Conservation (phyloP, 2,797 vertebrate genomes). For the Tauraco hartlaubi region DNA sequence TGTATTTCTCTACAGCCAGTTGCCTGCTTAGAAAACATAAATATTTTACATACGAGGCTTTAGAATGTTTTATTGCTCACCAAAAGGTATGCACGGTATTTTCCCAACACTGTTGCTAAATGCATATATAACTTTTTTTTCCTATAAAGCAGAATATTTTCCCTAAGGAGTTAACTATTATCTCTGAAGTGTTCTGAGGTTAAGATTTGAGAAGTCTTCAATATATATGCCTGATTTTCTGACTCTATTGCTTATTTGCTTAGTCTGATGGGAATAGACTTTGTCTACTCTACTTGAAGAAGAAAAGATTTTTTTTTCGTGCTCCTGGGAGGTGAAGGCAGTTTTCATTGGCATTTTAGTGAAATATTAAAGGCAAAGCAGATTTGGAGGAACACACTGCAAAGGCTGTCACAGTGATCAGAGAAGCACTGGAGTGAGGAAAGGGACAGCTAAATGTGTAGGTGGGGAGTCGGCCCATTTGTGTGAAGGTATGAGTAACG, state of each 20-base stretch:
- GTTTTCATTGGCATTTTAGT: conserved; percentile 83
- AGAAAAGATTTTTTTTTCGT: conserved; percentile 64
- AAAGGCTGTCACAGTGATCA: conserved; percentile 85
- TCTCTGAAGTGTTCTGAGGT: conserved; percentile 40
- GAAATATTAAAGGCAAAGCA: conserved; percentile 89
- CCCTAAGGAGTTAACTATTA: conserved; percentile 67
- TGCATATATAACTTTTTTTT: neutral
- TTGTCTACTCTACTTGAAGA: conserved; percentile 63
- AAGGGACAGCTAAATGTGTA: conserved; percentile 74
- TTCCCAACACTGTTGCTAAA: conserved; percentile 35
- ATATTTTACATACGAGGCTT: conserved; percentile 3
- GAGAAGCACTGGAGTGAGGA: conserved; percentile 78
- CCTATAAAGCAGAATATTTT: conserved; percentile 6
- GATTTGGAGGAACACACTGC: conserved; percentile 80
- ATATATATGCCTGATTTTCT: conserved; percentile 61
- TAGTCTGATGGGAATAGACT: conserved; percentile 73
- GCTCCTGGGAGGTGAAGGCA: conserved; percentile 73
- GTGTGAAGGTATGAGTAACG: conserved; percentile 81
- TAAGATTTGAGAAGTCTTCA: conserved; percentile 59
- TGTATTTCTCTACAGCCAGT: neutral
- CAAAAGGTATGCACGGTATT: neutral
- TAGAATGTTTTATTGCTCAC: neutral
- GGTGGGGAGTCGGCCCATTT: conserved; percentile 64
- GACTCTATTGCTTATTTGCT: conserved; percentile 73
- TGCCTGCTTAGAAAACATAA: neutral